Conservation (phyloP, 2,797 vertebrate genomes). For the Dallia pectoralis region DNA sequence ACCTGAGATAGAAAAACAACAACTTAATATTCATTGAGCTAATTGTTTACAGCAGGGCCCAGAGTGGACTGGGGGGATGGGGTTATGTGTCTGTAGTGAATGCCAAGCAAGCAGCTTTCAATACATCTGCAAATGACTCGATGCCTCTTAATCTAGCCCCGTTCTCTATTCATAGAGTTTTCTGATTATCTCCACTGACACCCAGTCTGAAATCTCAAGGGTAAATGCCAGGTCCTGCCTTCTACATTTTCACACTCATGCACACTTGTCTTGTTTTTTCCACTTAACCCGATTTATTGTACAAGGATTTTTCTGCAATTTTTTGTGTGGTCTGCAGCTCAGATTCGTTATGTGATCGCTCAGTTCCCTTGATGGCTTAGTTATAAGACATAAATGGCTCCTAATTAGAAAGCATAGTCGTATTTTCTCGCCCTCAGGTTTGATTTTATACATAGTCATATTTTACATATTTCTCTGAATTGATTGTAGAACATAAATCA, state of each 20-base stretch:
- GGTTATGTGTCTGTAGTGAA: constrained; percentile 26
- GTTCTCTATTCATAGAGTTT: constrained; percentile 35
- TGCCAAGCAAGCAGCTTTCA: constrained; percentile 45
- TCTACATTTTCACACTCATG: constrained; percentile 29
- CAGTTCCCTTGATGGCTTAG: constrained; percentile 2
- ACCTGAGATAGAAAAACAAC: constrained; percentile 14
- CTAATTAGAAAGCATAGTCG: not conserved
- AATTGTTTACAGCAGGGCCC: constrained; percentile 15
- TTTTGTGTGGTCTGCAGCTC: not conserved
- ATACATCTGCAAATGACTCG: constrained; percentile 44
- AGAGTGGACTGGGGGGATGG: constrained; percentile 7
- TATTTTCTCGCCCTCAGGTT: not conserved
- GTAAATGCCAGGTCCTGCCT: constrained; percentile 34
- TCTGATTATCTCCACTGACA: constrained; percentile 33
- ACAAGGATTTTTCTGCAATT: not conserved
- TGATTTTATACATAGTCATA: not conserved
- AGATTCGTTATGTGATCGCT: constrained; percentile 13
- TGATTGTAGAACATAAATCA: not conserved
- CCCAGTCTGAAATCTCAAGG: constrained; percentile 36
- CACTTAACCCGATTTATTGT: not conserved
- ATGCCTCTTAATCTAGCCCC: constrained; percentile 36
- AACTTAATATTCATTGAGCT: constrained; percentile 29
- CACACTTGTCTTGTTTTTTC: constrained; percentile 9
- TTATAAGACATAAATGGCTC: not conserved
- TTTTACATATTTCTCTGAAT: not conserved